Conservation (phyloP, 2,888 invertebrate genomes). For the Halictus ligatus region DNA sequence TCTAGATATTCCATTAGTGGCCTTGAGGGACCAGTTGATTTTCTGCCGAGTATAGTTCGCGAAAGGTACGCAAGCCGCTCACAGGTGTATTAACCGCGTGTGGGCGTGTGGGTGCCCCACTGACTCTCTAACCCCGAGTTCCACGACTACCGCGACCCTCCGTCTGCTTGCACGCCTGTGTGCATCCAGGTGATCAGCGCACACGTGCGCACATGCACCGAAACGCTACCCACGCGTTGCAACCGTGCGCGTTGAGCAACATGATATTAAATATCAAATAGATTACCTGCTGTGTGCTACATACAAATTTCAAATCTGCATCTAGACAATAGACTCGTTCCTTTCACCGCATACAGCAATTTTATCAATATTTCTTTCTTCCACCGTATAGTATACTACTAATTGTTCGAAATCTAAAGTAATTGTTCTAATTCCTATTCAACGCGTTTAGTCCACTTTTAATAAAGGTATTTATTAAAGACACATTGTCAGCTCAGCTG, state of each 20-base stretch:
- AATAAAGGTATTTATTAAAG: too few species aligned
- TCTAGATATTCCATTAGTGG: not conserved
- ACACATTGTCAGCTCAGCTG: too few species aligned
- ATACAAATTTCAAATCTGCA: not conserved
- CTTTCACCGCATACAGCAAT: not conserved
- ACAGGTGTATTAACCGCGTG: conserved; percentile 32
- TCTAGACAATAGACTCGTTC: not conserved
- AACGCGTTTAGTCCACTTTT: too few species aligned
- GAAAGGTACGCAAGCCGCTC: conserved; percentile 6
- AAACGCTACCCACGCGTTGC: conserved; percentile 24
- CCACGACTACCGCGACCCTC: conserved; percentile 64
- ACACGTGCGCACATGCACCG: not conserved
- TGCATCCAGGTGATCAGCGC: not conserved
- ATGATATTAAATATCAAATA: not conserved
- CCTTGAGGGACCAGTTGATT: not conserved
- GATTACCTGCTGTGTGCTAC: not conserved
- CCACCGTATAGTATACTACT: too few species aligned
- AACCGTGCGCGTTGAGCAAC: not conserved
- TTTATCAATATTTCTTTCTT: not conserved
- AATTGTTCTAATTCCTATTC: too few species aligned
- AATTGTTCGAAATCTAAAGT: too few species aligned
- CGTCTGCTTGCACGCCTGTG: conserved; percentile 10
- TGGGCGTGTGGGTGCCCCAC: conserved; percentile 69
- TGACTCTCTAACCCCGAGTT: conserved; percentile 75
- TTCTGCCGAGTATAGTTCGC: conserved; percentile 8